These are phyloP conservation scores for Bufo gargarizans DNA, from an alignment of 2,113 vertebrate species.

Conservation along the genomic window DNA sequence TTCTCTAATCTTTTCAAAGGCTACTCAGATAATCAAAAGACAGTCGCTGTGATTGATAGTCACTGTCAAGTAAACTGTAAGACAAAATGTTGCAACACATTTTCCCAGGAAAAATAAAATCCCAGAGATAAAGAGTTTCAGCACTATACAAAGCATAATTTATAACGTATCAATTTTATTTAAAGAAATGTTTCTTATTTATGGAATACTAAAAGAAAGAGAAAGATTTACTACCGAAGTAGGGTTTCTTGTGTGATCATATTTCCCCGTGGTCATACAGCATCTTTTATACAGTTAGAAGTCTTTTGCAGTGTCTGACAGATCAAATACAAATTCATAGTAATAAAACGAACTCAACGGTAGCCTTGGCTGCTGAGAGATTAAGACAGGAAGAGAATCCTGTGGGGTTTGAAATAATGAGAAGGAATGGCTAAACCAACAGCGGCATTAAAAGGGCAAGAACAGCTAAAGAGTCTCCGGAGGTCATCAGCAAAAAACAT, in stretches of 20 bases:
- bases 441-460: slow-evolving; percentile 67
- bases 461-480: slow-evolving; percentile 67
- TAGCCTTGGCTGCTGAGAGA: slow-evolving; percentile 67
- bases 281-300: slow-evolving; percentile 65
- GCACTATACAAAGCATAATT: slow-evolving; percentile 61
- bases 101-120: slow-evolving; percentile 62
- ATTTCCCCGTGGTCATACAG: slow-evolving; percentile 58
- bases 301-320: slow-evolving; percentile 63
- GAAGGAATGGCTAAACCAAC: slow-evolving; percentile 68
- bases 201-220: slow-evolving; percentile 61
- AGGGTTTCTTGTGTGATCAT: slow-evolving; percentile 63
- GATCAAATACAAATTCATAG: slow-evolving; percentile 70
- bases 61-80: slow-evolving; percentile 65
- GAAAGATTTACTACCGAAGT: slow-evolving; percentile 64
- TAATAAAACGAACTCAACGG: slow-evolving; percentile 66
- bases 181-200: slow-evolving; percentile 59
- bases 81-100: slow-evolving; percentile 61
- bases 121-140: slow-evolving; percentile 60
- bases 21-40: slow-evolving; percentile 66
- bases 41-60: slow-evolving; percentile 70
- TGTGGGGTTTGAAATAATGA: slow-evolving; percentile 69
- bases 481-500: slow-evolving; percentile 70
- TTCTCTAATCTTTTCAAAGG: slow-evolving; percentile 65
- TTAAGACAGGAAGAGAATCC: slow-evolving; percentile 71
- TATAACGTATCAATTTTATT: slow-evolving; percentile 62